Base-by-base conservation (phyloP, 1,140 invertebrate genomes). In the Lepidurus apus region DNA sequence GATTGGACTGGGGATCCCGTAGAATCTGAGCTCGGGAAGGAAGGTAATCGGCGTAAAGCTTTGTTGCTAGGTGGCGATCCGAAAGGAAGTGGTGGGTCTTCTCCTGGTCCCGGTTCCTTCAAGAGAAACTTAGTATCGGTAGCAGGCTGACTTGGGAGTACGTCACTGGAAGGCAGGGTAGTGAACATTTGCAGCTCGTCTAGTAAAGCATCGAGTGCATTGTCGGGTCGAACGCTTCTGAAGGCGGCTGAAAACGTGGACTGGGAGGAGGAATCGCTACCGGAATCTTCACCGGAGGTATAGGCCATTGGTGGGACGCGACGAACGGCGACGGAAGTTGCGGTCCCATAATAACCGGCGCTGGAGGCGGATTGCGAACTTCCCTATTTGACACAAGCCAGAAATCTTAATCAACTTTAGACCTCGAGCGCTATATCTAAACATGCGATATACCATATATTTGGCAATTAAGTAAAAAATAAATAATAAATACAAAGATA, bases 131-230 rank as follows among this genome's bases (percentile, higher is more conserved):
- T 65, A 34, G 53, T 80, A 21, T 79, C 78, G 43, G 42, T 47
- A n/a, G 34, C 13, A 77, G 76, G 44, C 74, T 34, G 74, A 42
- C 34, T 24, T 34, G 13, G 78, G 45, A 26, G 24, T 26, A 73
- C 53, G 75, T 73, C 53, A 73, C 21, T 43, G 74, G 47, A 76
- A 79, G 42, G 74, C 79, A 74, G 42, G 47, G 26, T 65, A 13
- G 84, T 81, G 79, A 94, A 94, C 10, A 93, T 95, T 84, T 95
- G 93, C 75, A 95, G 87, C 85, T 96, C 94, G 84, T 95, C 93
- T 93, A 96, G 85, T 91, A 96, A 86, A 91, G 93, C 92, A 91
- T 96, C 94, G 91, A 96, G 93, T 90, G 93, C 92, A 91, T 95
- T 95, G 91, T 95, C 93, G 89, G 91, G 87, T 88, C 91, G 90